Percentiles rank a stretch among this genome's conserved stretches.
phyloP scores from a whole-genome alignment of 2,113 vertebrate genomes.

The Phalacrocorax pelagicus region DNA sequence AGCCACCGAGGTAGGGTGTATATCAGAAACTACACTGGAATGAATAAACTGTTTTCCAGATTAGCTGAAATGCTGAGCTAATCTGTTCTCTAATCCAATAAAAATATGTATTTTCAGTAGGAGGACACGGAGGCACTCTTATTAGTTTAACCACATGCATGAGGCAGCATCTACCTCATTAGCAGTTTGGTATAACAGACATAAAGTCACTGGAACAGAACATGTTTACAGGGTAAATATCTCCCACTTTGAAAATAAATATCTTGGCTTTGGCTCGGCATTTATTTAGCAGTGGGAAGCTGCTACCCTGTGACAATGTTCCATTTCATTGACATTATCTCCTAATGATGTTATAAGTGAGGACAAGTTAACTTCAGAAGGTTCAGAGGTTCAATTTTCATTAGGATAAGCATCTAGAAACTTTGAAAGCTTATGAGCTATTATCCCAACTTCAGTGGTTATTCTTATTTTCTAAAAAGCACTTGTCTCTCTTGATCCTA shows the following conservation, averaged over 20 bases:
- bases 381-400: slow-evolving; percentile 41
- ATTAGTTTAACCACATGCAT: slow-evolving; percentile 34
- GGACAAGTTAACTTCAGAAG: slow-evolving; percentile 34
- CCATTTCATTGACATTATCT: slow-evolving; percentile 33
- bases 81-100: not conserved
- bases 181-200: slow-evolving; percentile 24
- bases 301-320: slow-evolving; percentile 46
- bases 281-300: slow-evolving; percentile 62
- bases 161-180: slow-evolving; percentile 4
- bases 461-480: not conserved
- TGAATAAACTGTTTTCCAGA: not conserved
- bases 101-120: not conserved
- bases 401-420: not conserved
- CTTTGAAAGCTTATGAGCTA: not conserved
- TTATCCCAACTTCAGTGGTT: not conserved
- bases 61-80: slow-evolving; percentile 1
- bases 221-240: slow-evolving; percentile 63
- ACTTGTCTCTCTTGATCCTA: not conserved
- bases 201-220: slow-evolving; percentile 61
- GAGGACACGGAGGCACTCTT: not conserved
- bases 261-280: slow-evolving; percentile 52
- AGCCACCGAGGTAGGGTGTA: not conserved
- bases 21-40: not conserved
- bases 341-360: slow-evolving; percentile 34
- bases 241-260: slow-evolving; percentile 66